Base-by-base conservation (phyloP, 2,888 invertebrate species). In the Vandiemenella viatica region DNA sequence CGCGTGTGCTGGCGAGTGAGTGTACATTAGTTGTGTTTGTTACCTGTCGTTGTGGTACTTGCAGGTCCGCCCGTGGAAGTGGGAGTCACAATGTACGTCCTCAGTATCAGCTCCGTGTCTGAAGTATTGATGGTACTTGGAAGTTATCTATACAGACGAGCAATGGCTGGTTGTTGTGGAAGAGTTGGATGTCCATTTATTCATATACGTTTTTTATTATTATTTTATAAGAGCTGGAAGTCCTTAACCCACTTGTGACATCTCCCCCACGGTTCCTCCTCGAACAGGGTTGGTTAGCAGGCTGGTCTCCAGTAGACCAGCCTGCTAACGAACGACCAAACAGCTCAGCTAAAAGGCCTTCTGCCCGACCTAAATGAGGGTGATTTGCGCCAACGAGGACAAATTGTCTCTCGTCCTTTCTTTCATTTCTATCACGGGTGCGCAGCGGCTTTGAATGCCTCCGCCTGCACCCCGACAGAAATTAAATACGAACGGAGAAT, bases 81-180 rank as follows among this genome's bases (percentile, higher is more conserved):
- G 71, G 90, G 91, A 72, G 89, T 93, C 76, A 92, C 92, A 75
- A 90, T 93, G 85, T 91, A 90, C 79, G 91, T 93, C 75, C 84
- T 92, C 76, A 89, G 89, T 77, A 93, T 93, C 82, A 89, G 90
- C 78, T 90, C 91, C 72, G 88, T 93, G 74, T 92, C 91, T 73
- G 93, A 93, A 83, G 92, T 92, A 73, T 84, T 90, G 80, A 93
- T 92, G 92, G 92, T 92, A 85, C 72, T 67, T 50, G 42, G 46
- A 32, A 2, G n/a, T 4, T 32, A 13, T 13, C 10, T 32, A 32
- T n/a, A 32, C 32, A 32, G 32, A 32, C 32, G n/a, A 32, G 32
- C 32, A 32, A 32, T 32, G n/a, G 32, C 32, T 32, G 32, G 32
- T 32, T 10, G 10, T 13, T 32, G 10, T 32, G 32, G 32, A 32